These are phyloP conservation scores for Auanema freiburgensis DNA, from an alignment of 2,888 invertebrate species.

Conservation along the genomic window DNA sequence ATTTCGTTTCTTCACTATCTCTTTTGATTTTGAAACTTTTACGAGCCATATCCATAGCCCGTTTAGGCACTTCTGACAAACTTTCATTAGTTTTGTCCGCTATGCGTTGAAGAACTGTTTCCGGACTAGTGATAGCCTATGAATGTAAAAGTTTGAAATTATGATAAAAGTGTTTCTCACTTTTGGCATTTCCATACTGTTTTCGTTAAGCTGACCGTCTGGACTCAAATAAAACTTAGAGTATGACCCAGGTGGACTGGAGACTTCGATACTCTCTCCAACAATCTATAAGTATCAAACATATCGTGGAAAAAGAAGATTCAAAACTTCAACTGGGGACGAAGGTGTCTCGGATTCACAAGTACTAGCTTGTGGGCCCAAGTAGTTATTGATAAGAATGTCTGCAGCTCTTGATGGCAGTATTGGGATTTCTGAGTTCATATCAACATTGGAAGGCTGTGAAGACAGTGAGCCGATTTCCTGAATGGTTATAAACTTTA, in stretches of 20 bases:
- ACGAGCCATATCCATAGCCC: conserved; percentile 30
- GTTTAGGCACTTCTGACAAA: conserved; percentile 32
- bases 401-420: too few relatives aligned
- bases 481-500: background rate
- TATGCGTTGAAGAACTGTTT: conserved; percentile 28
- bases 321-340: too few relatives aligned
- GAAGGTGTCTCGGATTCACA: too few relatives aligned
- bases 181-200: conserved; percentile 53
- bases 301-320: too few relatives aligned
- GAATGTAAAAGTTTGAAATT: conserved; percentile 3
- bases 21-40: conserved; percentile 28
- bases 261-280: background rate
- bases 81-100: conserved; percentile 31
- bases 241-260: conserved; percentile 11
- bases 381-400: too few relatives aligned
- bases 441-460: too few relatives aligned
- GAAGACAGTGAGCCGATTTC: background rate
- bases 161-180: conserved; percentile 16
- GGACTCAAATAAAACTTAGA: conserved; percentile 55
- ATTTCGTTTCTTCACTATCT: conserved; percentile 40
- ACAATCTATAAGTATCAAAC: background rate
- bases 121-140: conserved; percentile 37
- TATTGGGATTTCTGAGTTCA: too few relatives aligned
- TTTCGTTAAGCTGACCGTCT: conserved; percentile 54
- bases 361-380: too few relatives aligned